These are phyloP conservation scores for Anarrhichthys ocellatus DNA, from an alignment of 2,113 vertebrate genomes.

Conservation along the genomic window DNA sequence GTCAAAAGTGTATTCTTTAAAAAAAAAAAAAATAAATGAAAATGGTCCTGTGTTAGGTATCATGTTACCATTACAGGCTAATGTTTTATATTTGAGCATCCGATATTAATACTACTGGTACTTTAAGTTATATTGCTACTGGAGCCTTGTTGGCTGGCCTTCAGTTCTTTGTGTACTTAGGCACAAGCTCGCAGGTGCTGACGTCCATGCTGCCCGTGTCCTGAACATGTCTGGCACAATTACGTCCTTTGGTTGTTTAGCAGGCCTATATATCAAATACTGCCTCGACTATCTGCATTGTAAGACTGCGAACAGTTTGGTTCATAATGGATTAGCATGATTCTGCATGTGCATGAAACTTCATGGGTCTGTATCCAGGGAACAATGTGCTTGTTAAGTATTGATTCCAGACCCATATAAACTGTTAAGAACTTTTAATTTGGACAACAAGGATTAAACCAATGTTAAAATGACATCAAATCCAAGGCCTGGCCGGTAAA, in stretches of 20 bases:
- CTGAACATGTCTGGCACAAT: background rate
- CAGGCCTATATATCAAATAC: background rate
- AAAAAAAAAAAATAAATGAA: background rate
- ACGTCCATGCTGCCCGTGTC: background rate
- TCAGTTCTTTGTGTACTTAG: background rate
- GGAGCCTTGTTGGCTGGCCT: background rate
- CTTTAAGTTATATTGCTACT: too few relatives aligned
- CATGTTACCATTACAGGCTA: too few relatives aligned
- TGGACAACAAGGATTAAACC: conserved; percentile 84
- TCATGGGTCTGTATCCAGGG: background rate
- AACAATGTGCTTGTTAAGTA: conserved; percentile 23
- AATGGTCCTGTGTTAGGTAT: too few relatives aligned
- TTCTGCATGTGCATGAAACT: background rate
- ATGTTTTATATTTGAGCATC: background rate
- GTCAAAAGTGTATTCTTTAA: background rate
- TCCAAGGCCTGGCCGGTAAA: conserved; percentile 74
- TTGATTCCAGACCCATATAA: conserved; percentile 41
- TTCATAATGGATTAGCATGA: background rate
- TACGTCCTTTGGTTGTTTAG: background rate
- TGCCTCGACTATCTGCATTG: background rate
- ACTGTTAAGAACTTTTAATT: conserved; percentile 83
- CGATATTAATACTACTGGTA: too few relatives aligned
- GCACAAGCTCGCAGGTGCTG: background rate
- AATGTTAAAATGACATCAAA: conserved; percentile 84
- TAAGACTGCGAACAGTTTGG: background rate